These are phyloP conservation scores for Podabrus alpinus DNA, from an alignment of 2,888 invertebrate genomes.

Conservation along the genomic window DNA sequence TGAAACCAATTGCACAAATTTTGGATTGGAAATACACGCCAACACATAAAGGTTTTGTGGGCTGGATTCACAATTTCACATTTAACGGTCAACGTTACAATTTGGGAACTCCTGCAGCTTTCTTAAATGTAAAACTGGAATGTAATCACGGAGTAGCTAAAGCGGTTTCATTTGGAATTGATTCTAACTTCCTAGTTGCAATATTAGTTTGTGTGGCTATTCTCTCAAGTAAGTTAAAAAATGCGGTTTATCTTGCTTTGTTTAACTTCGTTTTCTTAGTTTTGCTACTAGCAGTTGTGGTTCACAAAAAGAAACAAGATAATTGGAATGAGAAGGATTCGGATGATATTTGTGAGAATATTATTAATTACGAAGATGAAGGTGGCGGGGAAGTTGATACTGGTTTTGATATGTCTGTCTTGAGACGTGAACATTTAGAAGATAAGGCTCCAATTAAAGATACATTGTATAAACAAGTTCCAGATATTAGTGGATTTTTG, in stretches of 20 bases:
- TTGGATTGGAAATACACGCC: constrained; percentile 75
- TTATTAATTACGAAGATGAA: constrained; percentile 97
- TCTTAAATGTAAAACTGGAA: constrained; percentile 71
- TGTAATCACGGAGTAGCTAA: constrained; percentile 75
- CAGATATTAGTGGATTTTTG: constrained; percentile 87
- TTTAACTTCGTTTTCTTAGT: constrained; percentile 58
- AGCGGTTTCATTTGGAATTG: constrained; percentile 81
- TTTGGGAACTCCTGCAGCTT: constrained; percentile 78
- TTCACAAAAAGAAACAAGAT: constrained; percentile 85
- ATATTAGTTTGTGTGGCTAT: constrained; percentile 87
- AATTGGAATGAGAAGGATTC: constrained; percentile 89
- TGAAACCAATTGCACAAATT: constrained; percentile 63
- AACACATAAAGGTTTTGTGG: constrained; percentile 74
- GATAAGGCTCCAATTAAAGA: constrained; percentile 50
- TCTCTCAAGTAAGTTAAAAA: constrained; percentile 71
- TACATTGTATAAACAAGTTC: constrained; percentile 56
- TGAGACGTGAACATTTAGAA: constrained; percentile 56
- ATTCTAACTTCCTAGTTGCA: constrained; percentile 86
- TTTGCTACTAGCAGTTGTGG: constrained; percentile 85
- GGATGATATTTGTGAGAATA: constrained; percentile 95
- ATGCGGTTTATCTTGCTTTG: background rate
- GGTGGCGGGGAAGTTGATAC: constrained; percentile 98
- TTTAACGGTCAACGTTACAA: constrained; percentile 89
- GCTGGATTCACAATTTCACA: constrained; percentile 90
- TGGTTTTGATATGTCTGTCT: constrained; percentile 84